Conservation (phyloP, 1,140 invertebrate genomes). For the Calliphora vicina region DNA sequence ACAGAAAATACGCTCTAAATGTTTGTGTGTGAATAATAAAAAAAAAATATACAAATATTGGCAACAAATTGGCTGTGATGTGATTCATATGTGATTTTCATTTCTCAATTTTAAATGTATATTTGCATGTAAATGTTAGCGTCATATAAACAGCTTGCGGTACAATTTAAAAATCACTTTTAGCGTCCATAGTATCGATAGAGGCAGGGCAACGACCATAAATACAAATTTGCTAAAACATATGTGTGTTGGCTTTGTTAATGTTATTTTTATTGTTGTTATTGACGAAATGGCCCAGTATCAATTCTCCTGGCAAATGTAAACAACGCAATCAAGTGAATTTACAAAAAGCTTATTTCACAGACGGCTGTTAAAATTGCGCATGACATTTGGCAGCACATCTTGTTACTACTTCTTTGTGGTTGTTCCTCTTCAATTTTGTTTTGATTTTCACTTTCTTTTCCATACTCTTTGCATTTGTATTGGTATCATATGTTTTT, state of each 20-base stretch:
- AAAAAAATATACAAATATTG: background rate
- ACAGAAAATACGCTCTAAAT: background rate
- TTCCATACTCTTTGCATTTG: background rate
- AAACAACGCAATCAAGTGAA: background rate
- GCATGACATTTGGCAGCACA: background rate
- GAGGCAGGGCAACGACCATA: background rate
- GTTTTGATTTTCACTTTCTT: background rate
- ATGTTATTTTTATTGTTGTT: background rate
- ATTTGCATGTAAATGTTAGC: background rate
- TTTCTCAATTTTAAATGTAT: background rate
- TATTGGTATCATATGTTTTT: background rate
- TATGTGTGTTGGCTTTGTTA: background rate
- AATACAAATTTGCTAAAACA: background rate
- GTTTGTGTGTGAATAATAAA: background rate
- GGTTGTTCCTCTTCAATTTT: background rate
- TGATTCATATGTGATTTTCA: background rate
- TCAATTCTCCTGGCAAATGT: background rate
- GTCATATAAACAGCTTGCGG: background rate
- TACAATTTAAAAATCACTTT: conserved; percentile 19
- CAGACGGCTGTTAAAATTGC: background rate
- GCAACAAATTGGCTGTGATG: background rate
- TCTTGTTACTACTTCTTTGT: background rate
- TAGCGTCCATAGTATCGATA: background rate
- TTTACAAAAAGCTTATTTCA: background rate
- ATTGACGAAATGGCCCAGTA: too few relatives aligned